Evolutionary conservation across 2,113 vertebrate species (phyloP).

Genomic region (Lagopus muta): DNA sequence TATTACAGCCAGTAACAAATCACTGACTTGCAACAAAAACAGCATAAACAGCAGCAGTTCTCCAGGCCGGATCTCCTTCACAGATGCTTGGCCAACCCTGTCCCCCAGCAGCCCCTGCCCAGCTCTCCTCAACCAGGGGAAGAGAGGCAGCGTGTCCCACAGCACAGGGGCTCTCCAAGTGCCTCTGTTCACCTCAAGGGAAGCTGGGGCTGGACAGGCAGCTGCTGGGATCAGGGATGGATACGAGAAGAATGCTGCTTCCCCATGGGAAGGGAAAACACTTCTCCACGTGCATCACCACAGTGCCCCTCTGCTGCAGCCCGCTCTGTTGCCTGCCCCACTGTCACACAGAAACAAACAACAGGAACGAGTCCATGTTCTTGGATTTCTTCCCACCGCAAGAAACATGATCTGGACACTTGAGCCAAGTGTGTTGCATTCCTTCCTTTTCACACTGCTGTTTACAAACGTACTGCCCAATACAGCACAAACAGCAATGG

Average conservation of each 20-base stretch:
- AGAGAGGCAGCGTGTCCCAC: background rate
- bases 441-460: background rate
- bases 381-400: background rate
- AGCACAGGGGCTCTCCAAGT: background rate
- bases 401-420: background rate
- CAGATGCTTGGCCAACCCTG: background rate
- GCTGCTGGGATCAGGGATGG: background rate
- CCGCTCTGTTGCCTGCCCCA: background rate
- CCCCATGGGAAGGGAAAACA: background rate
- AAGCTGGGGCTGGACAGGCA: background rate
- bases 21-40: background rate
- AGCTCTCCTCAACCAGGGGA: background rate
- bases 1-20: background rate
- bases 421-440: no score
- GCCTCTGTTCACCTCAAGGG: background rate
- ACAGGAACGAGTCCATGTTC: background rate
- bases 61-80: background rate
- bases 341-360: background rate
- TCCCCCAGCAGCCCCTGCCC: background rate
- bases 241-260: background rate
- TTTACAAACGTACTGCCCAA: background rate
- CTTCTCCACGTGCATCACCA: no score
- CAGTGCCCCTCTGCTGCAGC: no score
- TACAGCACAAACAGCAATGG: background rate
- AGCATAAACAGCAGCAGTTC: conserved; percentile 16